Evolutionary conservation across 64 coral and sea anemone genomes (phyloP), one percentile per base, ranked within the genome.

Genomic region (Porites australiensis): DNA sequence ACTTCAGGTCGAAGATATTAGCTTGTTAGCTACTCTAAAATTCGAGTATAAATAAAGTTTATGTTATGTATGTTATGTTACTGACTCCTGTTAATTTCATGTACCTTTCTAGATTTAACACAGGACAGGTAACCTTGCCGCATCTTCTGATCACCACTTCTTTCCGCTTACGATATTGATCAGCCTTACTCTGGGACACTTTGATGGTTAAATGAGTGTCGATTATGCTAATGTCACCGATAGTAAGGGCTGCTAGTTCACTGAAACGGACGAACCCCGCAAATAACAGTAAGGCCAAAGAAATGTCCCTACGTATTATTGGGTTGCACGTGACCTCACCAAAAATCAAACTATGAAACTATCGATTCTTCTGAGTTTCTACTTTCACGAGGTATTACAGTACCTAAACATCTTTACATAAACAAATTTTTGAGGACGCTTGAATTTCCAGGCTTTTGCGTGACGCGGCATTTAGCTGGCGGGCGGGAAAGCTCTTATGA

Each of bases 101-200:
- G 73, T 80, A 90, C 75, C 58, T 90, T 69, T 90, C 88, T 46
- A 90, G 19, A 44, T 80, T 90, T 22, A 3, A 15, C 19, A 90
- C 75, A 7, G 88, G 88, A 64, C 88, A 90, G 21, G 88, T 90
- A 46, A 90, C 74, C 55, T 90, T 90, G 37, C 63, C 37, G 9
- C 75, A 90, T 20, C 86, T 72, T 45, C 20, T 73, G 27, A 88
- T 88, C 20, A 88, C 86, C 43, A 88, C 44, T 52, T 88, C 86
- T 27, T 88, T 58, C 14, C 86, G 71, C 59, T 88, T 73, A 18
- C 86, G 18, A 50, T 88, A 88, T 74, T 76, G 86, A 47, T 90
- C 88, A 2, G 75, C 69, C 49, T 90, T 79, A 51, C 88, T 90
- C 67, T 90, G 66, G 47, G 44, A n/a, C 15, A 90, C 64, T 20